A percentile compares a stretch with the other conserved stretches of the same genome.
Evolutionary conservation across 2,797 vertebrate genomes (phyloP).

Genomic region (Psittacula derbiana): DNA sequence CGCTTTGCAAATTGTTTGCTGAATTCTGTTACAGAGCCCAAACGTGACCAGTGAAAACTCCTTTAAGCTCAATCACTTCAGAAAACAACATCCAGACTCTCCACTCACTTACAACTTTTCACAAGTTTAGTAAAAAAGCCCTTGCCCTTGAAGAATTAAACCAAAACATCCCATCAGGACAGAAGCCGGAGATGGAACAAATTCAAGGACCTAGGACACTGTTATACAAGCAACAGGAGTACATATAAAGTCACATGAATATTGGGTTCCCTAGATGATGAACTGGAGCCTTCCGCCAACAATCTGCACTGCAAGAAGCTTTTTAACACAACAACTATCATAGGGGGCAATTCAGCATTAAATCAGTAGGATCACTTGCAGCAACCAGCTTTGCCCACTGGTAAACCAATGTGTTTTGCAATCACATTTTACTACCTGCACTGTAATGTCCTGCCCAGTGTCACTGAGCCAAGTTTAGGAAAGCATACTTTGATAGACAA

Average conservation of each 20-base stretch:
- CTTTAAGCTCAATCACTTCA: background rate
- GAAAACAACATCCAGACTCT: background rate
- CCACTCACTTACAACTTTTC: background rate
- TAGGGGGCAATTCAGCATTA: background rate
- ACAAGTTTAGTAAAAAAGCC: background rate
- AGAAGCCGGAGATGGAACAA: conserved; percentile 1
- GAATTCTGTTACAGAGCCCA: background rate
- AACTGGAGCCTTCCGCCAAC: background rate
- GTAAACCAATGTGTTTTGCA: accelerated
- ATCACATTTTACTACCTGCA: background rate
- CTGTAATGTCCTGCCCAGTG: background rate
- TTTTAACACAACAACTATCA: background rate
- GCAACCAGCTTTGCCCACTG: background rate
- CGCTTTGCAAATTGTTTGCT: background rate
- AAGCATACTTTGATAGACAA: background rate
- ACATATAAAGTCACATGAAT: background rate
- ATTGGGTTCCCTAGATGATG: background rate
- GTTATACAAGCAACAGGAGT: background rate
- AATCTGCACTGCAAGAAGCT: background rate
- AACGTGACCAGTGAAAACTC: background rate
- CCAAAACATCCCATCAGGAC: background rate
- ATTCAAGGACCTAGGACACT: background rate
- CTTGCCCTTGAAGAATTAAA: background rate
- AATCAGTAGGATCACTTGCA: background rate
- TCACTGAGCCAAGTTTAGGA: background rate